A percentile compares a stretch with the other conserved stretches of the same genome.
Evolutionary conservation across 2,888 invertebrate genomes (phyloP).

Genomic region (Cephus runcator): DNA sequence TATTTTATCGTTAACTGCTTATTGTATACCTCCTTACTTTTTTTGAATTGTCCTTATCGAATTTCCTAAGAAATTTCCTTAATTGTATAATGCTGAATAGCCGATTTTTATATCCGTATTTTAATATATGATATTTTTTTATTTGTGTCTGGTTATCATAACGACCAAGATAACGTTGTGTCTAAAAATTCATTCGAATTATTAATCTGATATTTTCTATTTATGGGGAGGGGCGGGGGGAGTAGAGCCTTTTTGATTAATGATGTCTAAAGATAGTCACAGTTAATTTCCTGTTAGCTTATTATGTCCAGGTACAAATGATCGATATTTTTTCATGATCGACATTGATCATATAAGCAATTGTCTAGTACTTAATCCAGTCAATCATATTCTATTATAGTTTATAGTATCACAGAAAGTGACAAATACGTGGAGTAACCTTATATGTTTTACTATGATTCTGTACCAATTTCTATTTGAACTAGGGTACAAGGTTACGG

Average conservation of each 20-base stretch:
- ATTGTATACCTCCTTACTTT: not conserved
- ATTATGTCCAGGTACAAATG: not conserved
- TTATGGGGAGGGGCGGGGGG: not conserved
- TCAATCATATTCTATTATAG: not conserved
- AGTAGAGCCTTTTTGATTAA: not conserved
- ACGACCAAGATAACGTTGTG: not conserved
- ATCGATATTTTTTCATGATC: too few relatives aligned
- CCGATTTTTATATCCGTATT: too few relatives aligned
- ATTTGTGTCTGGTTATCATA: too few relatives aligned
- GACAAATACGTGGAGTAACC: not conserved
- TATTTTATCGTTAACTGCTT: not conserved
- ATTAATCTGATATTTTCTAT: not conserved
- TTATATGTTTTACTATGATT: not conserved
- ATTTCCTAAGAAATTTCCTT: not conserved
- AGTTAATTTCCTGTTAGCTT: not conserved
- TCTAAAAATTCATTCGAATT: not conserved
- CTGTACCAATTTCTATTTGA: not conserved
- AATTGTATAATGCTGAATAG: too few relatives aligned
- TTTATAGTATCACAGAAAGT: not conserved
- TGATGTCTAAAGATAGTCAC: not conserved
- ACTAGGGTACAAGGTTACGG: not conserved
- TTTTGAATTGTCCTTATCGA: not conserved
- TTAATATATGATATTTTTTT: too few relatives aligned
- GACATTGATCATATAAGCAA: not conserved
- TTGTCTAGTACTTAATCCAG: not conserved